Base-by-base conservation (phyloP, 2,797 vertebrate species). In the Amblyraja radiata region DNA sequence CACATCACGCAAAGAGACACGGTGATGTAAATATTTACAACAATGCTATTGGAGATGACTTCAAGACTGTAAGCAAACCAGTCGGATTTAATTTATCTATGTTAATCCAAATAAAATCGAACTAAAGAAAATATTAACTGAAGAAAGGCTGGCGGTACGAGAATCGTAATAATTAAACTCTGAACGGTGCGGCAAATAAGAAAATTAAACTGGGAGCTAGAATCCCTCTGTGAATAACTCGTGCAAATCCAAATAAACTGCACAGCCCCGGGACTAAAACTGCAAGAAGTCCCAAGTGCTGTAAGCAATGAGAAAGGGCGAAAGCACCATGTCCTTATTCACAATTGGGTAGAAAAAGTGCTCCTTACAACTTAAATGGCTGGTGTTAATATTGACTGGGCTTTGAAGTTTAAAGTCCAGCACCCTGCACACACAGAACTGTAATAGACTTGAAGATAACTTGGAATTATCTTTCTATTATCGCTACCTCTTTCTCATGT, bases 181-280 rank as follows among this genome's bases (percentile, higher is more conserved):
- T 18, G 8, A 88, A 21, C n/a, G 3, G 8, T 68, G 58, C 7
- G 2, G 1, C 16, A 10, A n/a, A 78, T 32, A 78, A 32, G 9
- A 88, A 36, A 36, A 21, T 88, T 21, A 32, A 88, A 36, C 61
- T 68, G 63, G 2, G 54, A 4, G 61, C 54, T 54, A 84, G 58
- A 84, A 84, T 84, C 54, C 81, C 81, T 28, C n/a, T 65, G 61
- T 88, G 61, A 88, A 88, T 32, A 88, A 65, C 65, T 68, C 61
- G 68, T 68, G 6, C n/a, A 68, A 14, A 36, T 36, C 63, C 16
- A 68, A 68, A 65, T 36, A 36, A 36, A 88, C n/a, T 61, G 58
- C 2, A n/a, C 61, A 58, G 65, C 63, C 14, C 13, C 32, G 1
- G 32, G 11, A 65, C 68, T 2, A 68, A 18, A 18, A 88, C 16